Conservation (phyloP, 1,140 invertebrate species). For the Brachystomella parvula region DNA sequence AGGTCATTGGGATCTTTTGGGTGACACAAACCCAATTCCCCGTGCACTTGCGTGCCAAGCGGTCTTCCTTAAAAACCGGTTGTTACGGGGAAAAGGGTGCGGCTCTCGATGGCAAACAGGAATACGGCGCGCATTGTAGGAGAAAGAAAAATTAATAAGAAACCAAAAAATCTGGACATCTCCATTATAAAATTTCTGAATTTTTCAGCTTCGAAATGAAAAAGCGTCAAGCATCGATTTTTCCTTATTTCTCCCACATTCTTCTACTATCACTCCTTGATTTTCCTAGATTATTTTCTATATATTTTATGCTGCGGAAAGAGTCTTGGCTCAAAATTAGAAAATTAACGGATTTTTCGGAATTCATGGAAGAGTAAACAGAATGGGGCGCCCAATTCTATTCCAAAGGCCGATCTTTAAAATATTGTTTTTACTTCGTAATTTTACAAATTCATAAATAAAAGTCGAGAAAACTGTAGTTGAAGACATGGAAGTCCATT, state of each 20-base stretch:
- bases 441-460: not conserved
- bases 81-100: too few relatives aligned
- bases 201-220: not conserved
- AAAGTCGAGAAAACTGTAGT: constrained; percentile 21
- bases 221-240: not conserved
- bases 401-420: not conserved
- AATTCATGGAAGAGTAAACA: too few relatives aligned
- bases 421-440: not conserved
- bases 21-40: too few relatives aligned
- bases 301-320: not conserved
- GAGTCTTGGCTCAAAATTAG: not conserved
- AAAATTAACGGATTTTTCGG: not conserved
- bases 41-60: too few relatives aligned
- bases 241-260: not conserved
- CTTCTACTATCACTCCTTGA: not conserved
- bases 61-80: too few relatives aligned
- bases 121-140: not conserved
- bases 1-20: too few relatives aligned
- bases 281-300: too few relatives aligned
- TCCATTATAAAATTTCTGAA: not conserved
- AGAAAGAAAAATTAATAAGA: not conserved
- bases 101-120: too few relatives aligned
- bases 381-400: too few relatives aligned
- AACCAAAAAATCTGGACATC: not conserved
- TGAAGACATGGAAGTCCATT: constrained; percentile 24